These are phyloP conservation scores for Aporrectodea caliginosa DNA, from an alignment of 1,140 invertebrate genomes.

Conservation along the genomic window DNA sequence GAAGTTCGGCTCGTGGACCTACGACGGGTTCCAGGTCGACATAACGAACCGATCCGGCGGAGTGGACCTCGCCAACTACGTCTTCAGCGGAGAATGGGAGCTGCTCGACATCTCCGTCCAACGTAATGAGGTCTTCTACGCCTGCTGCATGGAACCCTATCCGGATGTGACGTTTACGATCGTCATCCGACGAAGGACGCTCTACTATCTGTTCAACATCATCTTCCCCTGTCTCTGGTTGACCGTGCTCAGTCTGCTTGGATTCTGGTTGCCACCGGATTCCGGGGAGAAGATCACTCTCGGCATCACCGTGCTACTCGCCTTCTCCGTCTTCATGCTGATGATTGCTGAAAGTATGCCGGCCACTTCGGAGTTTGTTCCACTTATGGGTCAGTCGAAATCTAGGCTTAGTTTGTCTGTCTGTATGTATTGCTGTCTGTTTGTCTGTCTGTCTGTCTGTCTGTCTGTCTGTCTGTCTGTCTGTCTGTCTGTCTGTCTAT, in stretches of 20 bases:
- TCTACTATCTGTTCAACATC: constrained; percentile 73
- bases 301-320: constrained; percentile 65
- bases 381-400: constrained; percentile 58
- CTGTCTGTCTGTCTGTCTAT: no score
- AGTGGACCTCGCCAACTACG: constrained; percentile 26
- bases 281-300: constrained; percentile 64
- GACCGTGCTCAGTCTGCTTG: constrained; percentile 60
- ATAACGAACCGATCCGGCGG: constrained; percentile 3
- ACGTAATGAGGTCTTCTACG: constrained; percentile 68
- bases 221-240: constrained; percentile 65
- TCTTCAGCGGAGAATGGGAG: constrained; percentile 60
- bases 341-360: constrained; percentile 64
- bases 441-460: no score
- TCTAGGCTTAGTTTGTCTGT: not conserved
- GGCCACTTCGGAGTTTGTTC: constrained; percentile 63
- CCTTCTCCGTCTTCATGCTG: constrained; percentile 64
- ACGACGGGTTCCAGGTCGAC: constrained; percentile 32
- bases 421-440: no score
- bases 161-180: constrained; percentile 52
- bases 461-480: no score
- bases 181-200: constrained; percentile 90
- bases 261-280: constrained; percentile 63
- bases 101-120: constrained; percentile 69
- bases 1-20: constrained; percentile 37
- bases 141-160: constrained; percentile 62